These are phyloP conservation scores for Hirundichthys speculiger DNA, from an alignment of 2,113 vertebrate species.

Conservation along the genomic window DNA sequence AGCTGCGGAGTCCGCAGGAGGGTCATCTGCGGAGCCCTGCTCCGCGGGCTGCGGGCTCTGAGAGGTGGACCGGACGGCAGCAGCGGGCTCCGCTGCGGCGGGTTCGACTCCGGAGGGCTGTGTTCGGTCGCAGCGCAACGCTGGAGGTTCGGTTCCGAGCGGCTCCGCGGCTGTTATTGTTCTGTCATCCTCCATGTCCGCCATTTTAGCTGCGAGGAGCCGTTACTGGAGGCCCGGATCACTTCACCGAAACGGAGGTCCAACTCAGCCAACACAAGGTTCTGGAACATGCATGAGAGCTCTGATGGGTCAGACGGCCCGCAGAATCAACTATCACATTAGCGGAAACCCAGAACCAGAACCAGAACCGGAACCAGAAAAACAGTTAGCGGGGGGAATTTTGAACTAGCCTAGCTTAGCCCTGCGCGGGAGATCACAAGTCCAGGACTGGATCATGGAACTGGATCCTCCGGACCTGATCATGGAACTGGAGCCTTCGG, in stretches of 20 bases:
- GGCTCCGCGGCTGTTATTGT: slow-evolving; percentile 58
- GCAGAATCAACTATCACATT: background rate
- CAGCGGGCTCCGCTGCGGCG: background rate
- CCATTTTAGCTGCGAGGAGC: slow-evolving; percentile 83
- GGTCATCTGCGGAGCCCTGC: background rate
- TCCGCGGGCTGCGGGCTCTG: background rate
- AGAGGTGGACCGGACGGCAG: too few species aligned
- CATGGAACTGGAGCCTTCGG: too few species aligned
- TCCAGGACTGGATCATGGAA: slow-evolving; percentile 31
- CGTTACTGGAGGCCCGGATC: slow-evolving; percentile 21
- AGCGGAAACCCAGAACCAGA: slow-evolving; percentile 10
- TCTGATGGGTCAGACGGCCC: background rate
- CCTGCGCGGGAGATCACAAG: slow-evolving; percentile 4
- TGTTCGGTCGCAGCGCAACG: background rate
- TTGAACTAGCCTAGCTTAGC: slow-evolving; percentile 70
- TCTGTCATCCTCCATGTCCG: slow-evolving; percentile 81
- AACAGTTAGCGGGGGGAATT: slow-evolving; percentile 51
- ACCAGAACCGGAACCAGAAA: slow-evolving; percentile 19
- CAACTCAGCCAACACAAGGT: background rate
- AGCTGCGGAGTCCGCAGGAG: slow-evolving; percentile 11
- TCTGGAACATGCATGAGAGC: background rate
- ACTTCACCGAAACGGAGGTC: background rate
- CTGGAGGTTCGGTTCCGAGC: background rate
- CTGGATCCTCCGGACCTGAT: slow-evolving; percentile 6
- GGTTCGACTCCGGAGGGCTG: background rate